These are phyloP conservation scores for Apostichopus californicus DNA, from an alignment of 35 echinoderm and acorn worm genomes.

Conservation along the genomic window DNA sequence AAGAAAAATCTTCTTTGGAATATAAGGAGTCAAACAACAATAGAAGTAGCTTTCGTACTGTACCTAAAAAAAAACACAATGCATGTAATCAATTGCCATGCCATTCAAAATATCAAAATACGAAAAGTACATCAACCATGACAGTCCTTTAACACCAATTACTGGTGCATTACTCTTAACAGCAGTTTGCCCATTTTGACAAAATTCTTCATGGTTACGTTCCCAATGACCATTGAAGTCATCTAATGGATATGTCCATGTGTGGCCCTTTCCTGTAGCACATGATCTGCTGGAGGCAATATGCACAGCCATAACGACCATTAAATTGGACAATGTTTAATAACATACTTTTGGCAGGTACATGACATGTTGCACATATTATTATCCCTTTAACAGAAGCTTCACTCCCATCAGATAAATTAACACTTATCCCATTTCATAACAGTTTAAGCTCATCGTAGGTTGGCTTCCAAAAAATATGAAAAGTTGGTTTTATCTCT, in stretches of 20 bases:
- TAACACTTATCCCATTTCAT: too few species aligned
- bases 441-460: neutral
- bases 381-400: neutral
- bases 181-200: neutral
- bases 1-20: neutral
- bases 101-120: constrained; percentile 3
- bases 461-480: constrained; percentile 23
- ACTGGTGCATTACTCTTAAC: neutral
- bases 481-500: neutral
- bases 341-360: constrained; percentile 2
- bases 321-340: constrained; percentile 53
- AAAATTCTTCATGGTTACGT: neutral
- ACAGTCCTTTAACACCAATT: neutral
- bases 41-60: neutral
- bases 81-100: constrained; percentile 46
- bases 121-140: neutral
- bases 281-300: neutral
- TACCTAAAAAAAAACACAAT: constrained; percentile 25
- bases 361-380: constrained; percentile 34
- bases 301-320: constrained; percentile 16
- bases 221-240: too few species aligned
- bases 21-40: constrained; percentile 26
- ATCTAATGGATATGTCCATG: neutral
- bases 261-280: neutral
- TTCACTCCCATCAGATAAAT: neutral